Base-by-base conservation (phyloP, 1,140 invertebrate genomes). In the Monochamus saltuarius region DNA sequence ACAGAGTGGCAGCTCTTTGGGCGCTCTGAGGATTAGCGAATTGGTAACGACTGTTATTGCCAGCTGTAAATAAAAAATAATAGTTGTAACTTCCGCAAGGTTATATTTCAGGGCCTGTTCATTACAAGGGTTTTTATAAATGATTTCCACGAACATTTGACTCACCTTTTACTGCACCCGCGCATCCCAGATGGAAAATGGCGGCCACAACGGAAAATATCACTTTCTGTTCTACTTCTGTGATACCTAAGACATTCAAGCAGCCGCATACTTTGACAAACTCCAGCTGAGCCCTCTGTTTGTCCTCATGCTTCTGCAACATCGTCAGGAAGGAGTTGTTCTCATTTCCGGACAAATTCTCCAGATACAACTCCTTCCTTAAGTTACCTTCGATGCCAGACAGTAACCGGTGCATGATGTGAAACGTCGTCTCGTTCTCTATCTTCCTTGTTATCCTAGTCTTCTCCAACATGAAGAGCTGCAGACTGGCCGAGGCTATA, bases 121-220 rank as follows among this genome's bases (percentile, higher is more conserved):
- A 2, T 29, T 29, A 29, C 22, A 29, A 6, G 6, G 6, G 22
- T 8, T n/a, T 19, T 54, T 37, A 39, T 37, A n/a, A 54, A 39
- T 14, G 11, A 17, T 11, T 4, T 1, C 16, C 34, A 61, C 45
- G 13, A 4, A 10, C 10, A 29, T 8, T 1, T 13, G n/a, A 45
- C 47, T 70, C 66, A 81, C 87, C 82, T 81, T 87, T 89, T 0
- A 85, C 82, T 47, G 86, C 88, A 6, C 89, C 88, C 19, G 95
- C 93, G 71, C 89, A 87, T 17, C 93, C 92, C 55, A 98, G 77
- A 80, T 98, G 95, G 74, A 93, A 94, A 62, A 97, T 90, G 7
- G 92, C 91, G 8, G 92, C 94, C 62, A 98, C 77, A 14, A 96
- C 87, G 65, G 86, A 83, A 87, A 91, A 95, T 42, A 98, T 84